Conservation (phyloP, 2,888 invertebrate species). For the Alviniconcha strummeri region DNA sequence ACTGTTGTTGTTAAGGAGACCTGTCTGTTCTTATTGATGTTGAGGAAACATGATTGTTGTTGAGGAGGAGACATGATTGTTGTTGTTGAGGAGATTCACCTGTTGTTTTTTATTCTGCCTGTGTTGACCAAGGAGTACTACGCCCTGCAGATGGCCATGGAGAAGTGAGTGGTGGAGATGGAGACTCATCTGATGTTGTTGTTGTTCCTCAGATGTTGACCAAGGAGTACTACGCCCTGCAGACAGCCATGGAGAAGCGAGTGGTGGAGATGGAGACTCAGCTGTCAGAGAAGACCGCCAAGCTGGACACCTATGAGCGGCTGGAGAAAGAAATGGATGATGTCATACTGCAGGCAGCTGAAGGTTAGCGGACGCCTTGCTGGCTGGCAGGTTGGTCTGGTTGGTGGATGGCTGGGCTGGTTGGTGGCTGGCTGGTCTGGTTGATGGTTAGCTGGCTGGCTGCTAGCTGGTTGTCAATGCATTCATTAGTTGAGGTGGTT, state of each 20-base stretch:
- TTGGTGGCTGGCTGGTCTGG: no score
- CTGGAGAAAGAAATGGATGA: conserved; percentile 73
- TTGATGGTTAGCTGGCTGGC: no score
- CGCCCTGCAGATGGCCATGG: conserved; percentile 64
- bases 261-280: conserved; percentile 67
- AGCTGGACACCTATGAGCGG: conserved; percentile 71
- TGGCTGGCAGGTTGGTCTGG: no score
- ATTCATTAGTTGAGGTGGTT: no score
- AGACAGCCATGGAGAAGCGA: conserved; percentile 65
- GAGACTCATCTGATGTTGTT: conserved; percentile 55
- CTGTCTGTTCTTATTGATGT: no score
- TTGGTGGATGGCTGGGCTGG: no score
- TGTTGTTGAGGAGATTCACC: no score
- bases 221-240: conserved; percentile 71
- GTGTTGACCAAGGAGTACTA: conserved; percentile 29
- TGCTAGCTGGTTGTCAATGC: no score
- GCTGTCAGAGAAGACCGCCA: conserved; percentile 63
- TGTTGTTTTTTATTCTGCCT: no score
- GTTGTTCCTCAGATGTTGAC: conserved; percentile 61
- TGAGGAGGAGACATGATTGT: no score
- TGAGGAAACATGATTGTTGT: no score
- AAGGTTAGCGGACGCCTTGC: conserved; percentile 55
- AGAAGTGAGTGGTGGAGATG: conserved; percentile 67
- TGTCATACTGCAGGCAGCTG: conserved; percentile 73
- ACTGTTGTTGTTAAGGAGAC: no score